Evolutionary conservation across 2,888 invertebrate species (phyloP).

Genomic region (Drosophila gaucha): DNA sequence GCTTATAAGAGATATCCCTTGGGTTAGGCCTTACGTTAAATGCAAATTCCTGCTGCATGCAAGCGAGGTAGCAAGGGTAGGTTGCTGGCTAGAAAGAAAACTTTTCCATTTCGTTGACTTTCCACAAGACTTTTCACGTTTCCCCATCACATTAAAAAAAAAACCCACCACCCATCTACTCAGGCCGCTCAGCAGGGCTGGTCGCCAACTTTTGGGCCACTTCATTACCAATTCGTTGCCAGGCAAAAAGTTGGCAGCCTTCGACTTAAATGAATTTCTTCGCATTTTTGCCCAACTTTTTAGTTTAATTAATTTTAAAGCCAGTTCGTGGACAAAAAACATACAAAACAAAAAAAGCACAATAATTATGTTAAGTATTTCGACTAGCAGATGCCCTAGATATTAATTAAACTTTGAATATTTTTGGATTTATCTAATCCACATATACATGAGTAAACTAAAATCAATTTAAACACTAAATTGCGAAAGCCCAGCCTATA

Average conservation of each 20-base stretch:
- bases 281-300: conserved; percentile 59
- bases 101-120: conserved; percentile 60
- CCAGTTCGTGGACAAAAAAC: conserved; percentile 22
- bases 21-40: conserved; percentile 30
- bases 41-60: conserved; percentile 55
- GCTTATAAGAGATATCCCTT: conserved; percentile 5
- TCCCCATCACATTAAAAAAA: neutral
- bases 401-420: neutral
- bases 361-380: neutral
- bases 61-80: no score
- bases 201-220: conserved; percentile 20
- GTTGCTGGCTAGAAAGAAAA: conserved; percentile 24
- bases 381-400: no score
- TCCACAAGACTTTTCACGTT: conserved; percentile 31
- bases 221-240: conserved; percentile 54
- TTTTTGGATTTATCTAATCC: no score
- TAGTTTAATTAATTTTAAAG: conserved; percentile 72
- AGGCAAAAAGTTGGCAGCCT: conserved; percentile 37
- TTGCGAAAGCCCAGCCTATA: no score
- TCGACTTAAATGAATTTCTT: conserved; percentile 67
- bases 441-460: no score
- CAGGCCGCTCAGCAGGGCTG: neutral
- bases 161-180: neutral
- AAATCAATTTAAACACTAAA: no score
- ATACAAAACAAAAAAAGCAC: conserved; percentile 3